Base-by-base conservation (phyloP, 2,888 invertebrate genomes). In the Melanophora roralis region DNA sequence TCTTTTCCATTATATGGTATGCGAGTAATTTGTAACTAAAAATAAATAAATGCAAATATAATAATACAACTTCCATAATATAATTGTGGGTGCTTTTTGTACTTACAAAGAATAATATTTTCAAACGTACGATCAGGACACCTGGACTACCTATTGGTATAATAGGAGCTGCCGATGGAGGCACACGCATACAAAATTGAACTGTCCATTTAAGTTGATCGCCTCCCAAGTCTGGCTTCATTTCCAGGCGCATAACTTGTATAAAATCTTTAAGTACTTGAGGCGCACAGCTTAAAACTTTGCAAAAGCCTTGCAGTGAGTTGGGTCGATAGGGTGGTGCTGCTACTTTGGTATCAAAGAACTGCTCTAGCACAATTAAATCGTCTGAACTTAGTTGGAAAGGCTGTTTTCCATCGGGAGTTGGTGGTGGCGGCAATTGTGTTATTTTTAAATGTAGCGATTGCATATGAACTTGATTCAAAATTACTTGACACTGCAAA, bases 251-350 rank as follows among this genome's bases (percentile, higher is more conserved):
- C 89, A 90, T 90, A n/a, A 90, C 88, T 84, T 97, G 95, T 84
- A 98, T 94, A 87, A 97, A 96, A 89, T 98, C 97, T 86, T 97
- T 96, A 75, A 98, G 93, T 72, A 98, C 96, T 83, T 95, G 94
- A 27, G 93, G 92, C 4, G 97, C 97, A 60, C 96, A 95, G 86
- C 95, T 95, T 86, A 98, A 91, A 89, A 97, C 93, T 78, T 94
- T 93, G 74, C 95, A 94, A 91, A 98, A 97, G 21, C 97, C 96
- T 83, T 94, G 93, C 85, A 98, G 92, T 5, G 96, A 94, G 85
- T 96, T 96, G 2, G 96, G 96, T 86, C 97, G 96, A 91, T 96
- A 98, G 0, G 98, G 98, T 2, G 97, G 95, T 16, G 95, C 94
- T 8, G 95, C 96, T 38, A 97, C 97, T 88, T 96, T 93, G 21